A percentile compares a stretch with the other conserved stretches of the same genome.
phyloP scores from a whole-genome alignment of 2,888 invertebrate genomes.

The Resseliella maxima region DNA sequence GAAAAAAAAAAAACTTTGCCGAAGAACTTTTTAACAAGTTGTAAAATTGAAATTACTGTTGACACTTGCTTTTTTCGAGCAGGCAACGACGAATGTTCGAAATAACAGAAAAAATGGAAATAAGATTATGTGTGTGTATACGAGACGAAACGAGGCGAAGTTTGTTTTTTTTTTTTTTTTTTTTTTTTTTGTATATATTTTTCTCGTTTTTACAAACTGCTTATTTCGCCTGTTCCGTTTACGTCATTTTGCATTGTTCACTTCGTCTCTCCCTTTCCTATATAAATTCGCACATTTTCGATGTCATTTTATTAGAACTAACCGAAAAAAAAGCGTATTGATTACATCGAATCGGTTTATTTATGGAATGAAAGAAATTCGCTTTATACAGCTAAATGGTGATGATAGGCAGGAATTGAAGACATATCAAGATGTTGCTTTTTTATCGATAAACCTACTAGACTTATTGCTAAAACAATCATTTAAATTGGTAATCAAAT shows the following conservation, averaged over 20 bases:
- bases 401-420: background rate
- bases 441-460: conserved; percentile 16
- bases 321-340: conserved; percentile 20
- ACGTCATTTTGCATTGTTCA: conserved; percentile 22
- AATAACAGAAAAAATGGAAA: conserved; percentile 39
- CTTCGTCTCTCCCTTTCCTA: background rate
- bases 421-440: background rate
- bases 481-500: background rate
- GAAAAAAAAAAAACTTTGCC: background rate
- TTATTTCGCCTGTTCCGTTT: background rate
- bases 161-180: background rate
- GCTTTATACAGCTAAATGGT: background rate
- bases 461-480: conserved; percentile 23
- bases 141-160: conserved; percentile 23
- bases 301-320: background rate
- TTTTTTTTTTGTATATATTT: background rate
- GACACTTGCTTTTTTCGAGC: conserved; percentile 55
- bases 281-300: background rate
- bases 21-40: conserved; percentile 56
- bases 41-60: conserved; percentile 56
- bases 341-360: conserved; percentile 8
- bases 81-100: conserved; percentile 29
- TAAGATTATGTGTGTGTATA: conserved; percentile 48
- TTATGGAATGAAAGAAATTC: conserved; percentile 30
- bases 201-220: background rate